These are phyloP conservation scores for Hypanus sabinus DNA, from an alignment of 2,113 vertebrate genomes.

Conservation along the genomic window DNA sequence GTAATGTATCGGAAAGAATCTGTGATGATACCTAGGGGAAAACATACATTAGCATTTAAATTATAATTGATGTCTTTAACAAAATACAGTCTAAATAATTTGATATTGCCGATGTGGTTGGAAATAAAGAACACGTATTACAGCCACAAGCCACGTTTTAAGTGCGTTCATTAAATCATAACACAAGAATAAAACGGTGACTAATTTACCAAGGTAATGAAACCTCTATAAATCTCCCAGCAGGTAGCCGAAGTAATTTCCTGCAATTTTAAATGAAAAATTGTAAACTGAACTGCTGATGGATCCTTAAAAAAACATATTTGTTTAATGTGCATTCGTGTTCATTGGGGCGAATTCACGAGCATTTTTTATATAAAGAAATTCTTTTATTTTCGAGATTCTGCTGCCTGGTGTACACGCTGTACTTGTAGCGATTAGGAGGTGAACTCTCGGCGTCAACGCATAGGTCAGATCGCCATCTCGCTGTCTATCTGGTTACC, in stretches of 20 bases:
- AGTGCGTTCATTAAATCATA: constrained; percentile 32
- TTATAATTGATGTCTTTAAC: constrained; percentile 21
- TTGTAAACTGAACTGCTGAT: background rate
- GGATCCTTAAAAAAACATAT: background rate
- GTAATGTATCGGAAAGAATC: background rate
- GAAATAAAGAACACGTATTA: background rate
- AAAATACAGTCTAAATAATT: constrained; percentile 30
- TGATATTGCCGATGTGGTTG: constrained; percentile 1
- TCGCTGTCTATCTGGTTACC: background rate
- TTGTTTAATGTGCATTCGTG: constrained; percentile 19
- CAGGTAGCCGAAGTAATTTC: constrained; percentile 32
- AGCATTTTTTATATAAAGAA: background rate
- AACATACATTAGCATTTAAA: constrained; percentile 16
- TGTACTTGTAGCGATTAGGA: background rate
- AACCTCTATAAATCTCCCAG: constrained; percentile 17
- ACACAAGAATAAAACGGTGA: constrained; percentile 22
- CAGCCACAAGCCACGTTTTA: background rate
- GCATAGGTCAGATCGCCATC: background rate
- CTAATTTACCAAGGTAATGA: constrained; percentile 14
- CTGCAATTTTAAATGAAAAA: constrained; percentile 33
- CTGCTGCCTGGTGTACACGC: background rate
- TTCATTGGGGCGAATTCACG: background rate
- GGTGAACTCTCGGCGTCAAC: background rate
- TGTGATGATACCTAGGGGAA: background rate
- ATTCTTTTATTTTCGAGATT: background rate